These are phyloP conservation scores for Diarsia brunnea DNA, from an alignment of 2,888 invertebrate genomes.

Conservation along the genomic window DNA sequence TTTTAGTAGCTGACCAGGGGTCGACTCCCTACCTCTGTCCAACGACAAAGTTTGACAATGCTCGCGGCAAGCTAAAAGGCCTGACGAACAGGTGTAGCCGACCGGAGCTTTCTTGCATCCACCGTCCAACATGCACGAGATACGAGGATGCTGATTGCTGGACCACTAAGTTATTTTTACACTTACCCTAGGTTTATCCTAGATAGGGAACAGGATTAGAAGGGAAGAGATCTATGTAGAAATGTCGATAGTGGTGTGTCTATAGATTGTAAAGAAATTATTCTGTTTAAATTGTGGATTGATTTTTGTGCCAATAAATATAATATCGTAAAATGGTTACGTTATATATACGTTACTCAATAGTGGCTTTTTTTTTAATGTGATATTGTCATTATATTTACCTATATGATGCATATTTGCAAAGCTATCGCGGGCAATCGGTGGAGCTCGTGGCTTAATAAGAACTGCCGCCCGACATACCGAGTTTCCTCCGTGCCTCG, in stretches of 20 bases:
- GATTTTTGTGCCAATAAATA: background rate
- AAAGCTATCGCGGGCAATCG: too few relatives aligned
- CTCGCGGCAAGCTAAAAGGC: conserved; percentile 85
- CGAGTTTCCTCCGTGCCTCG: too few relatives aligned
- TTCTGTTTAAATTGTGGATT: background rate
- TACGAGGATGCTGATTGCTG: conserved; percentile 58
- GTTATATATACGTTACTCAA: background rate
- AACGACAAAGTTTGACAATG: conserved; percentile 83
- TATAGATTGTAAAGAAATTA: conserved; percentile 11
- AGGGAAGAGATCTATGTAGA: background rate
- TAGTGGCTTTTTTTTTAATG: background rate
- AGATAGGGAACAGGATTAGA: conserved; percentile 44
- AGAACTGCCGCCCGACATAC: too few relatives aligned
- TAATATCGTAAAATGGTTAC: background rate
- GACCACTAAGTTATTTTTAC: conserved; percentile 56
- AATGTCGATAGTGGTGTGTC: conserved; percentile 16
- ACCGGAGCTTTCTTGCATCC: conserved; percentile 72
- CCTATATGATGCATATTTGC: too few relatives aligned
- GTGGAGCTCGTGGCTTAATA: too few relatives aligned
- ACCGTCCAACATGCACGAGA: conserved; percentile 62
- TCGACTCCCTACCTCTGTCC: conserved; percentile 65
- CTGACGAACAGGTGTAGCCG: conserved; percentile 88
- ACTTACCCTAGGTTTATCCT: conserved; percentile 53
- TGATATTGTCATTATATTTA: too few relatives aligned
- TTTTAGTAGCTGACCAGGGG: background rate